phyloP scores from a whole-genome alignment of 2,797 vertebrate species.

The Centropyge bicolor region DNA sequence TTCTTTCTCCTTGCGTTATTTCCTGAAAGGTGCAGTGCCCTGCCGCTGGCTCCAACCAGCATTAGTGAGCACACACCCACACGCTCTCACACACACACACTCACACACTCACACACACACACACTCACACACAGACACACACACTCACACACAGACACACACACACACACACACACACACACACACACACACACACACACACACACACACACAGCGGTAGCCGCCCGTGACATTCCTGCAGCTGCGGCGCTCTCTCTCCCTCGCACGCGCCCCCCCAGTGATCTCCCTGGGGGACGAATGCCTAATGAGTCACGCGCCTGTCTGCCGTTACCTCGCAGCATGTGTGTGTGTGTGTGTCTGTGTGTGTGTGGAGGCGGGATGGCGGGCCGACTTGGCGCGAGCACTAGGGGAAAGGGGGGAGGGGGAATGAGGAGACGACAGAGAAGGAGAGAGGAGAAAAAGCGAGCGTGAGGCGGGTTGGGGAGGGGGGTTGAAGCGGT shows the following conservation, averaged over 20 bases:
- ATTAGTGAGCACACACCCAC: constrained; percentile 62
- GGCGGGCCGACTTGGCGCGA: constrained; percentile 87
- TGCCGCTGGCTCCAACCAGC: constrained; percentile 78
- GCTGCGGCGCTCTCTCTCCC: constrained; percentile 85
- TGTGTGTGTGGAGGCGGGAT: constrained; percentile 75
- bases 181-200: constrained; percentile 30
- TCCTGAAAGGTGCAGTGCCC: constrained; percentile 84
- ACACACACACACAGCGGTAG: constrained; percentile 71
- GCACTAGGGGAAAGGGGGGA: constrained; percentile 69
- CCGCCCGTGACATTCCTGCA: constrained; percentile 88
- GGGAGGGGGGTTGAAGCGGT: constrained; percentile 55
- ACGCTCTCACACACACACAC: constrained; percentile 27
- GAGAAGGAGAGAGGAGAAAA: constrained; percentile 49
- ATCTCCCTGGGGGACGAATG: constrained; percentile 88
- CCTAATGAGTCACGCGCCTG: constrained; percentile 91
- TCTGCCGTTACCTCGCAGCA: constrained; percentile 87
- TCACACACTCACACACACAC: constrained; percentile 30
- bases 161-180: constrained; percentile 39
- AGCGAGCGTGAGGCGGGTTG: constrained; percentile 28
- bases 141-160: constrained; percentile 30
- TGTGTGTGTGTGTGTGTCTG: constrained; percentile 70
- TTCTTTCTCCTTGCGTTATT: constrained; percentile 77
- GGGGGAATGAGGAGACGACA: constrained; percentile 64
- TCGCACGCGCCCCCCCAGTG: constrained; percentile 83
- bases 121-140: no score